Percentiles rank a stretch among this genome's conserved stretches.
Evolutionary conservation across 2,888 invertebrate species (phyloP).

Genomic region (Spilosoma lubricipeda): DNA sequence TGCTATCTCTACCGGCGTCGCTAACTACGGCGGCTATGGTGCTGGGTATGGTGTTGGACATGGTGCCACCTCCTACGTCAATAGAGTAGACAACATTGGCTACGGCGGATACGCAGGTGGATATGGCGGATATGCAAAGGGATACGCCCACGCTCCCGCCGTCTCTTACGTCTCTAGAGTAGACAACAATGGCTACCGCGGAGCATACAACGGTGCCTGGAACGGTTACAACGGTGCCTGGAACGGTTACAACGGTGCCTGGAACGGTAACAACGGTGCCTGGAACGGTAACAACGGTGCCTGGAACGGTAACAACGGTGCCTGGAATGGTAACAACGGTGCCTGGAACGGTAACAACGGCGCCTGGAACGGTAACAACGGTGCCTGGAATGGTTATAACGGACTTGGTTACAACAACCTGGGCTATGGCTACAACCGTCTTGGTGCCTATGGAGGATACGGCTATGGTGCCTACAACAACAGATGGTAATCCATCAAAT

Average conservation of each 20-base stretch:
- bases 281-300: too few relatives aligned
- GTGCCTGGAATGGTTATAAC: conserved; percentile 2
- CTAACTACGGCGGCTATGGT: conserved; percentile 23
- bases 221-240: conserved; percentile 5
- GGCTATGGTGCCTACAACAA: conserved; percentile 31
- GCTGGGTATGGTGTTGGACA: conserved; percentile 30
- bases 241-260: conserved; percentile 5
- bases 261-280: conserved; percentile 16
- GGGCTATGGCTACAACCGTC: conserved; percentile 30
- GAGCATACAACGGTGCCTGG: too few relatives aligned
- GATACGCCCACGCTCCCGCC: conserved; percentile 36
- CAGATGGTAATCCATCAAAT: conserved; percentile 40
- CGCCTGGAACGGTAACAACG: not conserved
- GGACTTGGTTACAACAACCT: conserved; percentile 20
- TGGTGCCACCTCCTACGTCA: conserved; percentile 3
- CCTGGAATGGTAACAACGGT: not conserved
- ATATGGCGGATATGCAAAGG: not conserved
- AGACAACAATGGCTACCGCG: too few relatives aligned
- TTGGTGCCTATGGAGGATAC: conserved; percentile 25
- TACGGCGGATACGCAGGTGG: not conserved
- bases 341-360: conserved; percentile 18
- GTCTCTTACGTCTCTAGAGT: conserved; percentile 28
- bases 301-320: not conserved
- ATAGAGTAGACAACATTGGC: not conserved
- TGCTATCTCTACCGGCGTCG: conserved; percentile 45